Base-by-base conservation (phyloP, 2,888 invertebrate genomes). In the Apamea anceps region DNA sequence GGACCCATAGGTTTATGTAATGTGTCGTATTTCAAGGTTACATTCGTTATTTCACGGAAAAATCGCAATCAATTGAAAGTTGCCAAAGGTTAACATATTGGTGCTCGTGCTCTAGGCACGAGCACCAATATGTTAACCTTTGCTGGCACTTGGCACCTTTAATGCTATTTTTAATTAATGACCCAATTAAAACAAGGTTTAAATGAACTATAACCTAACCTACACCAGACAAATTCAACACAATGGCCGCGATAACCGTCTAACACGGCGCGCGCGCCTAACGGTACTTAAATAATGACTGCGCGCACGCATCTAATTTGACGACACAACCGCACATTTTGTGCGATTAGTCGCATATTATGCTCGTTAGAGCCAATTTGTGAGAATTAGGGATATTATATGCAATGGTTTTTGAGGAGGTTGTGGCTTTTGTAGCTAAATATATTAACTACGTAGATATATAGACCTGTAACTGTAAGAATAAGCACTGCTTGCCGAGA, bases 221-320 rank as follows among this genome's bases (percentile, higher is more conserved):
- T 68, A 67, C 73, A 60, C 73, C 51, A 82, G 54, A 85, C 86
- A 73, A 77, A 87, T 88, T 65, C 68, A 86, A 86, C 28, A 85
- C 88, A 85, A 85, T 85, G 51, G 87, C 45, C 3, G 8, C 54
- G 87, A 90, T 89, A 87, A 89, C 89, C 89, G 66, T 85, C 89
- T 78, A 60, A 57, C 81, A 72, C 73, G 32, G 75, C 80, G 73
- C 90, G 87, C 82, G 85, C 80, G 60, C n/a, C 42, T 90, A 87
- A 89, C 90, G 82, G 80, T 77, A 37, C 37, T 37, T 37, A 85
- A 80, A 87, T 90, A 89, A 89, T 90, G 77, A 85, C 70, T 66
- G 81, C 81, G 79, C 80, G 37, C 80, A 87, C 89, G 89, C 89
- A 81, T 79, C 72, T 79, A 73, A 88, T 72, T 85, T 73, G 79